Evolutionary conservation across 2,888 invertebrate genomes (phyloP).

Genomic region (Rhodophaea formosa): DNA sequence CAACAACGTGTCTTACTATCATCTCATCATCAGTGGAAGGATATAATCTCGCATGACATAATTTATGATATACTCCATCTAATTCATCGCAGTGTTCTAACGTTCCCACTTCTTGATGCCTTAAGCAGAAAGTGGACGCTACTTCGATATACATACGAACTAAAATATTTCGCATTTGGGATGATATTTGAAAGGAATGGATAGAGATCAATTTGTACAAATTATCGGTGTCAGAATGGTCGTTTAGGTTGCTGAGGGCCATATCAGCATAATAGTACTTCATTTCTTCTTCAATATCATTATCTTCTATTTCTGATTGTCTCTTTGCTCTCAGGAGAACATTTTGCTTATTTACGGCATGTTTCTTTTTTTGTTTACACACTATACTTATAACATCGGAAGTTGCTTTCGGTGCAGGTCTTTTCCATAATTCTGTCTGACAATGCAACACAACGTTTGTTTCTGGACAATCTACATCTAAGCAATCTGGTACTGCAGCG

Average conservation of each 20-base stretch:
- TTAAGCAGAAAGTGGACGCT: conserved; percentile 57
- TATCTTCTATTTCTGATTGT: conserved; percentile 42
- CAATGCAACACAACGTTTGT: conserved; percentile 37
- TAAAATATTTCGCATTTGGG: conserved; percentile 49
- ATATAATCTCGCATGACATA: conserved; percentile 58
- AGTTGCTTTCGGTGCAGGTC: conserved; percentile 25
- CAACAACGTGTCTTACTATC: conserved; percentile 43
- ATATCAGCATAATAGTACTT: conserved; percentile 57
- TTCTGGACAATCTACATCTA: conserved; percentile 31
- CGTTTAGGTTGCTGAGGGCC: conserved; percentile 50
- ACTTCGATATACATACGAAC: conserved; percentile 62
- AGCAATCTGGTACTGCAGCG: conserved; percentile 40
- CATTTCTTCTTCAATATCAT: conserved; percentile 57
- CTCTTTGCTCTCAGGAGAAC: conserved; percentile 36
- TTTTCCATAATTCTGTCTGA: conserved; percentile 31
- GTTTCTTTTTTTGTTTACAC: conserved; percentile 27
- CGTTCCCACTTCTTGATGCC: conserved; percentile 39
- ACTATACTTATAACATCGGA: conserved; percentile 30
- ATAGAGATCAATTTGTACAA: conserved; percentile 58
- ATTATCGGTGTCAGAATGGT: conserved; percentile 45
- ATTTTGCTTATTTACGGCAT: conserved; percentile 19
- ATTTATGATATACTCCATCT: conserved; percentile 48
- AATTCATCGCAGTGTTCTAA: conserved; percentile 57
- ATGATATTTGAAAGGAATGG: conserved; percentile 45
- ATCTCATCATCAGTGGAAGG: conserved; percentile 61